Percentiles rank a stretch among this genome's conserved stretches.
Conservation (phyloP, 2,797 vertebrate genomes). For the Lepidocolaptes lacrymiger region DNA sequence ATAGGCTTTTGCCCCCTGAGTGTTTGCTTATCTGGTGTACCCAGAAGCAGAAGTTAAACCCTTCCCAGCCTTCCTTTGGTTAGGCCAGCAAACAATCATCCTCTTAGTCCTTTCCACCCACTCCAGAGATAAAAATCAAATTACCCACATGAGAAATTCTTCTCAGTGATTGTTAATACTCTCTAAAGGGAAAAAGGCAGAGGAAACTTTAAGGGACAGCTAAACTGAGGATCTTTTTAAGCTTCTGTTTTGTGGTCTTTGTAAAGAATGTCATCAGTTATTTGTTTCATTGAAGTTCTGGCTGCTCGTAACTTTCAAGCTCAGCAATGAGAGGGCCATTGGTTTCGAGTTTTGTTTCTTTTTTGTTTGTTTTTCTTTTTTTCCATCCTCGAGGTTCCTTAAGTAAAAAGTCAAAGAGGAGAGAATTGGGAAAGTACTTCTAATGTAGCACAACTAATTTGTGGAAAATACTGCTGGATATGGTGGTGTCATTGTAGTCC, state of each 20-base stretch:
- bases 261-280: not conserved
- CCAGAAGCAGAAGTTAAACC: not conserved
- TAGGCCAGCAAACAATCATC: not conserved
- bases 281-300: not conserved
- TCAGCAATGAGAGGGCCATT: not conserved
- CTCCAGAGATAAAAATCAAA: slow-evolving; percentile 13
- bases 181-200: not conserved
- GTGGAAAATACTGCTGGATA: not conserved
- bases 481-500: not conserved
- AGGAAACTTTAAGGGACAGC: not conserved
- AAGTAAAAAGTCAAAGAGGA: not conserved
- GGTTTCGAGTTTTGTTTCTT: not conserved
- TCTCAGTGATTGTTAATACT: not conserved
- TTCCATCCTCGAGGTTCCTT: not conserved
- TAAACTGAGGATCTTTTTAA: not conserved
- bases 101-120: not conserved
- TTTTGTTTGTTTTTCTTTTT: not conserved
- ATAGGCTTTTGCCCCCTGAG: not conserved
- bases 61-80: not conserved
- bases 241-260: not conserved
- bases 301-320: not conserved
- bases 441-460: not conserved
- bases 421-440: not conserved
- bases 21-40: not conserved
- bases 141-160: not conserved